Conservation (phyloP, 2,113 vertebrate species). For the Todiramphus chloris region DNA sequence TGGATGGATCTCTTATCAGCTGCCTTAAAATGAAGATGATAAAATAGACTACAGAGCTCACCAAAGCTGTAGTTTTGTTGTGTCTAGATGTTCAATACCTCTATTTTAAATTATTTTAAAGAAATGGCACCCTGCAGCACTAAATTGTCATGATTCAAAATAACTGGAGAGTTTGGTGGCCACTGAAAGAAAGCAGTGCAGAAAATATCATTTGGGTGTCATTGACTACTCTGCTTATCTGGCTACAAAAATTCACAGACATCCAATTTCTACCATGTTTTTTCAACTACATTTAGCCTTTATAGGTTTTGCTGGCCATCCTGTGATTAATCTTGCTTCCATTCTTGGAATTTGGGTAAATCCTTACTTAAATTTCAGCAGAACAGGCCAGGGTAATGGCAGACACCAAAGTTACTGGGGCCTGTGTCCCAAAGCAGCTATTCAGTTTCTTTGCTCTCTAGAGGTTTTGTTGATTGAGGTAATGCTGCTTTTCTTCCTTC, state of each 20-base stretch:
- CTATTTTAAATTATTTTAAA: neutral
- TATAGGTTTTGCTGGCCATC: neutral
- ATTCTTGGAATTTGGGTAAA: neutral
- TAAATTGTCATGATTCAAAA: neutral
- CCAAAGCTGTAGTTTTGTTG: neutral
- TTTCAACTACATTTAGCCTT: neutral
- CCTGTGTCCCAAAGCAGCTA: neutral
- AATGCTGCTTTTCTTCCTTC: neutral
- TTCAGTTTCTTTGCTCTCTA: neutral
- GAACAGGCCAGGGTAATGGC: neutral
- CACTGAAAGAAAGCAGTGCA: neutral
- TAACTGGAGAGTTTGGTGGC: neutral
- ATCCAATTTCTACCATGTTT: neutral
- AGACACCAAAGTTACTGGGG: neutral
- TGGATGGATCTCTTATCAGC: neutral
- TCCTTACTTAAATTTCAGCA: slow-evolving; percentile 24
- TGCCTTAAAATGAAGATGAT: neutral
- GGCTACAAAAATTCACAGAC: neutral
- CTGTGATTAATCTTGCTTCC: neutral
- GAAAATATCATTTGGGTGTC: neutral
- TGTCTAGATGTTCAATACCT: neutral
- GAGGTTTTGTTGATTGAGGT: neutral
- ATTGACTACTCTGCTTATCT: neutral
- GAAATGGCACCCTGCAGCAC: neutral
- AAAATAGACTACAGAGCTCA: neutral